Base-by-base conservation (phyloP, 2,113 vertebrate species). In the Corapipo altera region DNA sequence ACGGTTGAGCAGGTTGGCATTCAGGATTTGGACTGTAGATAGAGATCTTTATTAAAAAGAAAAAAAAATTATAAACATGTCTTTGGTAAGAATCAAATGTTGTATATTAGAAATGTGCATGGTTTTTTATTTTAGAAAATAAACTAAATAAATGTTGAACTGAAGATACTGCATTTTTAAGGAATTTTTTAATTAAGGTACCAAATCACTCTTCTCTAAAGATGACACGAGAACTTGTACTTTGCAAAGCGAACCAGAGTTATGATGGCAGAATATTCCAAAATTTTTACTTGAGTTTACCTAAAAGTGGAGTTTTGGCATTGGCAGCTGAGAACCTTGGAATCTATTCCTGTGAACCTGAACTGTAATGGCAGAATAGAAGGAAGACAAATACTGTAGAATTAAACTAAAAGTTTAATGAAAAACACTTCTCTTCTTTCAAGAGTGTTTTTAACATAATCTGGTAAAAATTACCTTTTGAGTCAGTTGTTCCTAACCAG, bases 91-190 rank as follows among this genome's bases (percentile, higher is more conserved):
- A 93, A 73, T 92, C 46, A 93, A 44, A 75, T 49, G 1, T 6
- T 96, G 55, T 93, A 90, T 85, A 93, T 90, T 90, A 89, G 24
- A 92, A 71, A 75, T 78, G 41, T 71, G 79, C 49, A 27, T 93
- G 84, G 2, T n/a, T 77, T 88, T 93, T 93, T 93, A 83, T 74
- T 96, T 90, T 93, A 71, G 69, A 77, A 93, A 96, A 94, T 96
- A 96, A 96, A 97, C 51, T 75, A n/a, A 86, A 58, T 21, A n/a
- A 86, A 58, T 21, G 15, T 73, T 93, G 43, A 79, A 69, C 75
- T 89, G 23, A 91, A 87, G 23, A 64, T 79, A 41, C 0, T 54
- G 12, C 44, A 54, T 44, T 93, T 51, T 44, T n/a, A 69, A 41
- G 37, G 6, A 15, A 0, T 33, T 28, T 41, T 55, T 67, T 58